phyloP scores from a whole-genome alignment of 2,797 vertebrate species.

The Poecile montanus region DNA sequence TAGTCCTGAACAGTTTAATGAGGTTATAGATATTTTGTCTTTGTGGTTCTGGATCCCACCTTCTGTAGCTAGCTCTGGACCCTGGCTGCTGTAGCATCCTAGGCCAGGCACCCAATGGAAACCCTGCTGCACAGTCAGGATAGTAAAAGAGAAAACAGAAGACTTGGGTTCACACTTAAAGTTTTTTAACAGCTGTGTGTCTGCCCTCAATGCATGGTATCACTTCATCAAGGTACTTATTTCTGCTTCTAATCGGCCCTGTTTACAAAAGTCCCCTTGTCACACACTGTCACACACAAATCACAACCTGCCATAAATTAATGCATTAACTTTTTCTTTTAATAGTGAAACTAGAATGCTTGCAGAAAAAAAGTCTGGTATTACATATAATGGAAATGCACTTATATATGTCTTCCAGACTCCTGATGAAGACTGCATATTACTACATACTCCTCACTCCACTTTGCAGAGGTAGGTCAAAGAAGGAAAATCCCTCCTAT shows the following conservation, averaged over 20 bases:
- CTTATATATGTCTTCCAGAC: neutral
- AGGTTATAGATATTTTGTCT: neutral
- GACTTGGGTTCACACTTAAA: neutral
- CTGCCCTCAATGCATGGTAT: neutral
- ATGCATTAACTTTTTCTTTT: neutral
- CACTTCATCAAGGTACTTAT: neutral
- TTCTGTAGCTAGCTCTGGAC: neutral
- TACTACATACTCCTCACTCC: neutral
- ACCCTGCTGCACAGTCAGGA: neutral
- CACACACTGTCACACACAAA: neutral
- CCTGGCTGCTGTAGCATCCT: neutral
- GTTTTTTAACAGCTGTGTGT: neutral
- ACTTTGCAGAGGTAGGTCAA: conserved; percentile 16
- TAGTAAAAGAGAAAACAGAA: neutral
- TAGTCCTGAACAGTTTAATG: neutral
- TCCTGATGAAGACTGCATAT: neutral
- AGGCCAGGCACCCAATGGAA: neutral
- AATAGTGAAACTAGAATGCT: neutral
- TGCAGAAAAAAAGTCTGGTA: neutral
- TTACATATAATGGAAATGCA: neutral
- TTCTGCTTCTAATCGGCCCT: neutral
- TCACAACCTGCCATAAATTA: neutral
- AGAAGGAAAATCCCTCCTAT: conserved; percentile 44
- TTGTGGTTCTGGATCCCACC: neutral
- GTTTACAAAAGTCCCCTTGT: neutral